A percentile compares a stretch with the other conserved stretches of the same genome.
These are phyloP conservation scores for Colletes gigas DNA, from an alignment of 1,140 invertebrate species.

Conservation along the genomic window DNA sequence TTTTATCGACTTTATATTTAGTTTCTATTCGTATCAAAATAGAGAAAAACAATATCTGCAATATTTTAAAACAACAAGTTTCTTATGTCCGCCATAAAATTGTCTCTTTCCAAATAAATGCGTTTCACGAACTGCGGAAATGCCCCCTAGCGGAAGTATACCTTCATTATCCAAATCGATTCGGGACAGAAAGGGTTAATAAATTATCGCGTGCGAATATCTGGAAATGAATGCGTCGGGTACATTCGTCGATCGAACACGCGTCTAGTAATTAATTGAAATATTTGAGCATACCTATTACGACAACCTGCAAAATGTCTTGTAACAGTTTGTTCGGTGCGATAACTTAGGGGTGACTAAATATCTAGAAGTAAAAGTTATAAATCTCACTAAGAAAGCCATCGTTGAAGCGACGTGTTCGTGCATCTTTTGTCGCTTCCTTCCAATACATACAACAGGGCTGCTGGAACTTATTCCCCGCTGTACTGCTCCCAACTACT, in stretches of 20 bases:
- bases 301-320: constrained; percentile 61
- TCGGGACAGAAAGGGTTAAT: not conserved
- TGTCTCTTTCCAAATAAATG: too few relatives aligned
- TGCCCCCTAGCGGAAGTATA: too few relatives aligned
- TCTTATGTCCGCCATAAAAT: too few relatives aligned
- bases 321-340: constrained; percentile 43
- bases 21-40: too few relatives aligned
- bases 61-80: too few relatives aligned
- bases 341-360: constrained; percentile 28
- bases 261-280: constrained; percentile 17
- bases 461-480: too few relatives aligned
- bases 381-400: constrained; percentile 35
- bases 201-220: not conserved
- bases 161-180: too few relatives aligned
- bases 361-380: constrained; percentile 50
- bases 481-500: too few relatives aligned
- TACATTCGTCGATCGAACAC: constrained; percentile 2
- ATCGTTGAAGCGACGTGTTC: constrained; percentile 4
- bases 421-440: not conserved
- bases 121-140: too few relatives aligned
- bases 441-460: not conserved
- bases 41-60: too few relatives aligned
- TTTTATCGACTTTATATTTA: too few relatives aligned
- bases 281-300: constrained; percentile 60
- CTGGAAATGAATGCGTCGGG: constrained; percentile 17